phyloP scores from a whole-genome alignment of 1,140 invertebrate species.

The Leptonema lineaticorne region DNA sequence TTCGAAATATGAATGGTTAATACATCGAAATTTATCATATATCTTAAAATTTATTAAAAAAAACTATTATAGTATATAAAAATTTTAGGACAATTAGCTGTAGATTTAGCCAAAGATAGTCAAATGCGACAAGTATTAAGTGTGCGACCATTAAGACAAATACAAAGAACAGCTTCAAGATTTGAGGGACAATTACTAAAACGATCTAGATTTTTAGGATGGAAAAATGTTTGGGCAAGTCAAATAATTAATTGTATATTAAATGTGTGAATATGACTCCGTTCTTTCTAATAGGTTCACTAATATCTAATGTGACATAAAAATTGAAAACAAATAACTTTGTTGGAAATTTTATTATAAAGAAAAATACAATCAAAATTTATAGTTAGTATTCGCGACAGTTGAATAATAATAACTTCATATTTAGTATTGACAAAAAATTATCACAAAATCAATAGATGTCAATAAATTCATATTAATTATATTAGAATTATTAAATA shows the following conservation, averaged over 20 bases:
- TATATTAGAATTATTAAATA: no score
- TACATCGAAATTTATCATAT: slow-evolving; percentile 3
- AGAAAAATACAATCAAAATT: no score
- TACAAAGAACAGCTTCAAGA: slow-evolving; percentile 59
- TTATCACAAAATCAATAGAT: no score
- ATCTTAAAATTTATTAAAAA: background rate
- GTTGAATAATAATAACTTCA: no score
- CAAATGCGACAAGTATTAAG: slow-evolving; percentile 69
- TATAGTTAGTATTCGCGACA: no score
- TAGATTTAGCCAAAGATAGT: slow-evolving; percentile 61
- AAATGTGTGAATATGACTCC: no score
- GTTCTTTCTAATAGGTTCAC: background rate
- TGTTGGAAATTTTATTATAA: no score
- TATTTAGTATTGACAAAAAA: no score
- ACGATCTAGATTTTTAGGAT: slow-evolving; percentile 64
- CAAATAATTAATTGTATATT: no score
- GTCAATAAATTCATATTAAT: no score
- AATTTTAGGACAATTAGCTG: slow-evolving; percentile 61
- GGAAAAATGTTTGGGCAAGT: slow-evolving; percentile 63
- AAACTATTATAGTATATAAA: background rate
- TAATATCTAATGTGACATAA: no score
- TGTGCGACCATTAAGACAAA: slow-evolving; percentile 61
- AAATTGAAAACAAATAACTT: no score
- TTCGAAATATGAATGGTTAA: slow-evolving; percentile 56
- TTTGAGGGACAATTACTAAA: slow-evolving; percentile 68